Evolutionary conservation across 2,113 vertebrate species (phyloP).

Genomic region (Petrocephalus zakoni): DNA sequence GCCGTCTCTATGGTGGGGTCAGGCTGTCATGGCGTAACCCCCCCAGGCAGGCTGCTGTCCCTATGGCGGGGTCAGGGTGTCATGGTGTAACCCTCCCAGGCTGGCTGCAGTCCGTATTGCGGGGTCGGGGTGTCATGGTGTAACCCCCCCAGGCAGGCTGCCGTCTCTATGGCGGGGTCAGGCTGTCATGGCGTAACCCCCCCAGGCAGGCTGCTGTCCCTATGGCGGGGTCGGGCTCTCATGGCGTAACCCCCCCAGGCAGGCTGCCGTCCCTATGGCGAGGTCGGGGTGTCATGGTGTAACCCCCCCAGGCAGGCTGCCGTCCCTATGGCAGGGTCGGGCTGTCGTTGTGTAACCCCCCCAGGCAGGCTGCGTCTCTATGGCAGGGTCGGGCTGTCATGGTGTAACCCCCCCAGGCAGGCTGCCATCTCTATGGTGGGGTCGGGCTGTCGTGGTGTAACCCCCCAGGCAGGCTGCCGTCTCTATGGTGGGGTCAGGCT

Average conservation of each 20-base stretch:
- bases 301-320: slow-evolving; percentile 68
- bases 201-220: slow-evolving; percentile 67
- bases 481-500: not conserved
- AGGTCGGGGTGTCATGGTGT: not conserved
- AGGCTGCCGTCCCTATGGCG: slow-evolving; percentile 50
- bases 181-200: not conserved
- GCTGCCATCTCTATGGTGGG: slow-evolving; percentile 33
- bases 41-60: slow-evolving; percentile 67
- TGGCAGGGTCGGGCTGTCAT: not conserved
- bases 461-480: slow-evolving; percentile 66
- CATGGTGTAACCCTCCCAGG: not conserved
- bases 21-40: not conserved
- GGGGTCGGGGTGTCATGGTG: not conserved
- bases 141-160: slow-evolving; percentile 67
- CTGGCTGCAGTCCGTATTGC: slow-evolving; percentile 43
- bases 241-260: slow-evolving; percentile 53
- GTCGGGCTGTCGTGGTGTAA: not conserved
- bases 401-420: slow-evolving; percentile 63
- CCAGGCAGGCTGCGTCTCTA: slow-evolving; percentile 68
- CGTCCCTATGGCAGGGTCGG: not conserved
- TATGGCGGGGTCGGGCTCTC: not conserved
- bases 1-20: not conserved
- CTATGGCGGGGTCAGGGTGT: not conserved
- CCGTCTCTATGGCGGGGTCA: not conserved
- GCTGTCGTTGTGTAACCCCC: not conserved